Evolutionary conservation across 2,797 vertebrate species (phyloP), one percentile per base, ranked within the genome.

Genomic region (Manis crassicaudata): DNA sequence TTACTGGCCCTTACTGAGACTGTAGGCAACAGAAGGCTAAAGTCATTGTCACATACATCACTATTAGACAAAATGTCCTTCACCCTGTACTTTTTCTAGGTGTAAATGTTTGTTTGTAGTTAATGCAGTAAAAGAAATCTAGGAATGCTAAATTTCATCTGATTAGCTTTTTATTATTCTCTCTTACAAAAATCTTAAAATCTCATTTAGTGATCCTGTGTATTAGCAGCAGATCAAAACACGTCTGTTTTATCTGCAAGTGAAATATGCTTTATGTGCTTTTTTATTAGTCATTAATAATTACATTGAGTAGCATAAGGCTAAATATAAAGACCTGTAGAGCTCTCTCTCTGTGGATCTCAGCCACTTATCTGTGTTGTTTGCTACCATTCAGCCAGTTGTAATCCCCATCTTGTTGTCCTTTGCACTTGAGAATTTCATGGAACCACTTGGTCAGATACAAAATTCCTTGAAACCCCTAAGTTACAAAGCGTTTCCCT

Each of bases 251-350:
- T 82, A 73, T 79, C 5, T 46, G 50, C 43, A 52, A 32, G 88
- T 37, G 67, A 88, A 88, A 50, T 79, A 60, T 62, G 1, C 35
- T n/a, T 79, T 72, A 43, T 73, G 12, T 60, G 23, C 67, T 94
- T 94, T 91, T 88, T 17, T 87, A 58, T 54, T 96, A 92, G 60
- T 54, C 58, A 56, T 92, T 94, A 77, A 37, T 96, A 77, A 83
- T 92, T 89, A 67, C 84, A 40, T 63, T 52, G 56, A 79, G 58
- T 79, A 52, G 37, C 52, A 2, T 65, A 68, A 68, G 6, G 18
- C 25, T 46, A 86, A 73, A 20, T 81, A 50, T 3, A 50, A 65
- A 83, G 63, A 75, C 27, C 29, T 92, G 29, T 87, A 63, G 83
- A 63, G 52, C 73, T 2, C 4, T 58, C 20, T 50, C 0, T 92